Conservation (phyloP, 2,797 vertebrate species). For the Cirrhinus mrigala region DNA sequence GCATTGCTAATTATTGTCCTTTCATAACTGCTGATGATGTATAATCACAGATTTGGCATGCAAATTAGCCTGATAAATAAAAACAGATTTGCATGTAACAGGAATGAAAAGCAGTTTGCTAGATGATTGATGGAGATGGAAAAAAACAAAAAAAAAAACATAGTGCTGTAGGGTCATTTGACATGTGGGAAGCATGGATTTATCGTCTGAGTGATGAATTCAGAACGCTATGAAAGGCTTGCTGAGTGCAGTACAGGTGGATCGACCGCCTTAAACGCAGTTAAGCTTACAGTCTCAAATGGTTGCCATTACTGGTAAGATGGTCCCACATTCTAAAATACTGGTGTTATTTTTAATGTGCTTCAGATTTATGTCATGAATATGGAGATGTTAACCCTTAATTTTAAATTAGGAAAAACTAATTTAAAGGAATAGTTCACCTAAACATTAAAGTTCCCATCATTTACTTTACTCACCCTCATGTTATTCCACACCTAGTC, state of each 20-base stretch:
- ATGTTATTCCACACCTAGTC: not conserved
- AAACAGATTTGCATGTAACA: constrained; percentile 44
- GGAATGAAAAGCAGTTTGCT: constrained; percentile 39
- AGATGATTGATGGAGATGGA: constrained; percentile 27
- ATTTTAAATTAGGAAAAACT: constrained; percentile 2
- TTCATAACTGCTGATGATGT: constrained; percentile 65
- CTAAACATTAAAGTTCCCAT: not conserved
- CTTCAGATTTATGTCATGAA: not conserved
- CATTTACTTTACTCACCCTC: not conserved
- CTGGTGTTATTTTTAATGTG: not conserved
- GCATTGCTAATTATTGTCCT: constrained; percentile 67
- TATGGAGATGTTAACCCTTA: not conserved
- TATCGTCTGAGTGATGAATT: constrained; percentile 21
- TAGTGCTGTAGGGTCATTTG: constrained; percentile 1
- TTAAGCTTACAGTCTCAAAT: constrained; percentile 2
- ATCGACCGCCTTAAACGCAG: not conserved
- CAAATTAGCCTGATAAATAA: constrained; percentile 24
- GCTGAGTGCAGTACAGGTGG: constrained; percentile 25
- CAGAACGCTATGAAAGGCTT: not conserved
- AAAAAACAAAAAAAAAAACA: not conserved
- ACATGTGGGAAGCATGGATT: constrained; percentile 10
- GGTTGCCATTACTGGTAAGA: not conserved
- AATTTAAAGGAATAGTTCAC: constrained; percentile 4
- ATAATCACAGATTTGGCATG: constrained; percentile 50
- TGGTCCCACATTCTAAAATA: constrained; percentile 11